A percentile compares a stretch with the other conserved stretches of the same genome.
These are phyloP conservation scores for Amazona guildingii DNA, from an alignment of 2,113 vertebrate genomes.

Conservation along the genomic window DNA sequence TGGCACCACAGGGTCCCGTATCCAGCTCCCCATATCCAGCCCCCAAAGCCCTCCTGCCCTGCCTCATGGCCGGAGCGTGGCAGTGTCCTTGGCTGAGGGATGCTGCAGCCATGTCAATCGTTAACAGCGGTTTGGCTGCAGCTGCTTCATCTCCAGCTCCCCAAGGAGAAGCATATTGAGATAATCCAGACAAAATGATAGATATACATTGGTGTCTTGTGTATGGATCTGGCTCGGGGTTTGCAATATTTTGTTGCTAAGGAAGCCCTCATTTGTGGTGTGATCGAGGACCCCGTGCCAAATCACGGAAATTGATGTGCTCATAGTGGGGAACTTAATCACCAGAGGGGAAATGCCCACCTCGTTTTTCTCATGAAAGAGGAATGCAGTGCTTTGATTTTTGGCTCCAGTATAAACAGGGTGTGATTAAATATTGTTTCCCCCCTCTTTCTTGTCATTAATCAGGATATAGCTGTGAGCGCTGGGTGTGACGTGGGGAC, in stretches of 20 bases:
- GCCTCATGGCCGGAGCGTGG: not conserved
- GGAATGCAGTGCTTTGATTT: slow-evolving; percentile 54
- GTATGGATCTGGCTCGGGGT: slow-evolving; percentile 26
- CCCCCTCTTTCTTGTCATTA: slow-evolving; percentile 47
- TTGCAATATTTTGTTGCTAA: slow-evolving; percentile 31
- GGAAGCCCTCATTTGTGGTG: slow-evolving; percentile 44
- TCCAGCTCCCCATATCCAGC: not conserved
- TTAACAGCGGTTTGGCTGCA: not conserved
- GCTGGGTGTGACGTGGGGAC: slow-evolving; percentile 23
- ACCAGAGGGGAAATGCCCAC: slow-evolving; percentile 55
- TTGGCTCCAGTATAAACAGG: slow-evolving; percentile 50
- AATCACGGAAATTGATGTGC: slow-evolving; percentile 40
- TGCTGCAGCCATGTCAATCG: not conserved
- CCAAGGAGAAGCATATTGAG: not conserved
- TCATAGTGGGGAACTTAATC: slow-evolving; percentile 43
- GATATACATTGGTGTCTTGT: slow-evolving; percentile 5
- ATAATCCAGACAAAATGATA: slow-evolving; percentile 45
- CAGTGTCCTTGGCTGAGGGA: not conserved
- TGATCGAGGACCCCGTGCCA: slow-evolving; percentile 57
- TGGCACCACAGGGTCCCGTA: fast-evolving
- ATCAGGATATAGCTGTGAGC: slow-evolving; percentile 45
- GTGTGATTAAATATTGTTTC: slow-evolving; percentile 65
- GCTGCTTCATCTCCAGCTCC: not conserved
- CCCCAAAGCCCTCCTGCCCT: fast-evolving
- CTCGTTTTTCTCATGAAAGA: slow-evolving; percentile 62